Conservation (phyloP, 1,140 invertebrate species). For the Tetragonula clypearis region DNA sequence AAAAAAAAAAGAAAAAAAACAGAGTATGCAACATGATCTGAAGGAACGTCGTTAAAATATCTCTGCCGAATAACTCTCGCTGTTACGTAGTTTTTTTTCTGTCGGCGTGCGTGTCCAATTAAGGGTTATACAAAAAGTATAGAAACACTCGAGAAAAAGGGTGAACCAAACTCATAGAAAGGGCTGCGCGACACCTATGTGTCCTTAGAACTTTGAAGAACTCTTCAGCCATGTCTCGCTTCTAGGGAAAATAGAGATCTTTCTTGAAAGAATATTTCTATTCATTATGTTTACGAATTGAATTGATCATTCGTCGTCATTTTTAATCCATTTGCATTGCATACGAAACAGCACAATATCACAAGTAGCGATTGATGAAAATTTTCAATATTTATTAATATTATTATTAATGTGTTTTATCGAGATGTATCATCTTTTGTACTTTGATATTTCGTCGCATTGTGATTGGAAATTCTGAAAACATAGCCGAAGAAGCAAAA, state of each 20-base stretch:
- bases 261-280: background rate
- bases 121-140: constrained; percentile 30
- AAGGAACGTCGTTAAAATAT: background rate
- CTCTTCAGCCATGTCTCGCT: background rate
- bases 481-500: too few relatives aligned
- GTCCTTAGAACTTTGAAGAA: background rate
- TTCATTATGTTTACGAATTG: background rate
- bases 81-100: background rate
- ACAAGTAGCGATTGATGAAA: too few relatives aligned
- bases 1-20: background rate
- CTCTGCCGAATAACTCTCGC: background rate
- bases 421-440: too few relatives aligned
- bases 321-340: background rate
- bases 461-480: too few relatives aligned
- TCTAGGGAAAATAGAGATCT: background rate
- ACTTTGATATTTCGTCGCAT: too few relatives aligned
- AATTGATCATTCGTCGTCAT: background rate
- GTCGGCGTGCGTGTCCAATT: constrained; percentile 47
- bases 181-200: background rate
- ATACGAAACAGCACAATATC: too few relatives aligned
- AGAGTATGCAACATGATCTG: background rate
- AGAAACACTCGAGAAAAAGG: constrained; percentile 8
- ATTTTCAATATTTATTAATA: too few relatives aligned
- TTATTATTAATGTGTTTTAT: too few relatives aligned
- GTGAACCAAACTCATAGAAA: constrained; percentile 11